Evolutionary conservation across 2,888 invertebrate genomes (phyloP), one percentile per base, ranked within the genome.

Genomic region (Scaptodrosophila latifasciaeformis): DNA sequence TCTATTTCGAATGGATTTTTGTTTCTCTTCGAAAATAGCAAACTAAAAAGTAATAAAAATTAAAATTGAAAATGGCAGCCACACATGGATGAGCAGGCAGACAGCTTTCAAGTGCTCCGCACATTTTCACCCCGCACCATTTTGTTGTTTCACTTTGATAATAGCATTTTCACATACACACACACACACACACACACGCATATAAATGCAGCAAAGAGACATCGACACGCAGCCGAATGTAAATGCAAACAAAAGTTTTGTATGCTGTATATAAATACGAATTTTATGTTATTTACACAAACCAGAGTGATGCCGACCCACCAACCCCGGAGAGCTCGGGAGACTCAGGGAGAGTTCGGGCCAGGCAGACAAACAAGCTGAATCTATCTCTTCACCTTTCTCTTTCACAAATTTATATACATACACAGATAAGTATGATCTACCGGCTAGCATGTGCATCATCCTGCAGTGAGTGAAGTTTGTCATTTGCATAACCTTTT

Each of bases 241-340:
- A 62, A 77, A 70, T 74, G 81, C 81, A 74, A 80, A 80, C 74
- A 74, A 54, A 65, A 80, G 61, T 65, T 62, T 31, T 55, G 80
- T 66, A 78, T 75, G 68, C 81, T 78, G 68, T 78, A 76, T 66
- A 75, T 78, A 75, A 81, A 75, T 70, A 75, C 79, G 77, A 75
- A 71, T 75, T 81, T 78, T 81, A 75, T 81, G 79, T 75, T 75
- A 75, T 75, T 75, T 75, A 79, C 77, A 67, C 76, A 76, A 75
- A 71, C 63, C 71, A n/a, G n/a, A n/a, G n/a, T n/a, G n/a, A n/a
- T n/a, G n/a, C 24, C 18, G 47, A 30, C 40, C 10, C 21, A 46
- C 46, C 43, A 24, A 48, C 19, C 34, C 15, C 34, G 15, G 13
- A 13, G 34, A 12, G 15, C 34, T 34, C 34, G 12, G n/a, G n/a